Percentiles rank a stretch among this genome's conserved stretches.
Conservation (phyloP, 2,797 vertebrate species). For the Hyperoplus lanceolatus region DNA sequence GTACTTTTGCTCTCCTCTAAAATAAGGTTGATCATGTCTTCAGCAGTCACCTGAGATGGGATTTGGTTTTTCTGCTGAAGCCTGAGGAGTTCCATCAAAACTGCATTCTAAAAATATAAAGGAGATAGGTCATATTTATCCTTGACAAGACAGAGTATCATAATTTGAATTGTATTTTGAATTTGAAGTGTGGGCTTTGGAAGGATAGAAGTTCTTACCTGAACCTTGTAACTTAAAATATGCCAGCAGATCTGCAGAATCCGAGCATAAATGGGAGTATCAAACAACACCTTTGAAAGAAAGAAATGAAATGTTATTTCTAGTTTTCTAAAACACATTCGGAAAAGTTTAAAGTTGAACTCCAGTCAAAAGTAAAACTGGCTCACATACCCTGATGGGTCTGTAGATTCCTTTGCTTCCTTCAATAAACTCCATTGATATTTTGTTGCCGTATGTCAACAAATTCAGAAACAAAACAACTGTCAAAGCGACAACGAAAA, state of each 20-base stretch:
- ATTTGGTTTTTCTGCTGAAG: no score
- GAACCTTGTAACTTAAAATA: no score
- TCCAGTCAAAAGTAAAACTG: not conserved
- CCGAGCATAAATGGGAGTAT: not conserved
- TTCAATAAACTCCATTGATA: no score
- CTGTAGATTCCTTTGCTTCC: conserved; percentile 1
- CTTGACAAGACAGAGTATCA: conserved; percentile 1
- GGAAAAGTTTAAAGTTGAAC: not conserved
- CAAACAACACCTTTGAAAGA: conserved; percentile 8
- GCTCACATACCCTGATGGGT: not conserved
- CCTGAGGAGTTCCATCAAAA: no score
- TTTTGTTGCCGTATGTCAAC: no score
- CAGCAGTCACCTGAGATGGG: no score
- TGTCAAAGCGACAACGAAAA: not conserved
- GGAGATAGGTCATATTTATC: no score
- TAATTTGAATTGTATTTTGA: not conserved
- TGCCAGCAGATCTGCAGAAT: conserved; percentile 9
- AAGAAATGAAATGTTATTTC: not conserved
- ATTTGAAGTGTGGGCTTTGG: not conserved
- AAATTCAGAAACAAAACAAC: not conserved
- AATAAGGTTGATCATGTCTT: no score
- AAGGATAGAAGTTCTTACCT: not conserved
- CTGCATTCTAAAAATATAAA: no score
- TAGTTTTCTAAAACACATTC: not conserved
- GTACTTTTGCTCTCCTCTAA: not conserved